These are phyloP conservation scores for Neodontobutis hainanensis DNA, from an alignment of 2,113 vertebrate genomes.

Conservation along the genomic window DNA sequence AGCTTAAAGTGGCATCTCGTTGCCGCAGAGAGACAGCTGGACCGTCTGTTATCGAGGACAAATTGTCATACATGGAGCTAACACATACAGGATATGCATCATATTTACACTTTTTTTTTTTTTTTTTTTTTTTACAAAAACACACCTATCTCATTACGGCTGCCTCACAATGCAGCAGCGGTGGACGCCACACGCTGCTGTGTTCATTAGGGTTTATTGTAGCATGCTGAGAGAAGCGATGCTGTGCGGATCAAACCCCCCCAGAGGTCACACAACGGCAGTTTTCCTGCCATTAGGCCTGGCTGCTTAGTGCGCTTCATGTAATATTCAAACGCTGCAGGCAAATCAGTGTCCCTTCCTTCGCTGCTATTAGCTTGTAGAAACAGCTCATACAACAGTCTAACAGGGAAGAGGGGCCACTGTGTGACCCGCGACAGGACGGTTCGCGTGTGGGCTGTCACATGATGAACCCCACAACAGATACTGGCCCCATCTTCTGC, in stretches of 20 bases:
- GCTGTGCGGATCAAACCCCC: constrained; percentile 2
- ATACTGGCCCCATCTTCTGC: too few species aligned
- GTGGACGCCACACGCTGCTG: constrained; percentile 18
- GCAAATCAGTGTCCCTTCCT: constrained; percentile 18
- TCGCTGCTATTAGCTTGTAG: constrained; percentile 5
- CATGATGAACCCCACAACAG: not conserved
- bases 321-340: constrained; percentile 26
- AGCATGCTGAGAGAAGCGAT: constrained; percentile 9
- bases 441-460: not conserved
- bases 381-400: constrained; percentile 1
- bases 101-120: constrained; percentile 8
- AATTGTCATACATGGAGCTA: not conserved
- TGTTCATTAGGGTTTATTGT: constrained; percentile 29
- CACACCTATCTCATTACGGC: constrained; percentile 28
- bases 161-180: not conserved
- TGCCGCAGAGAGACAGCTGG: not conserved
- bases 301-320: constrained; percentile 18
- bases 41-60: not conserved
- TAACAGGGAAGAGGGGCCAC: not conserved
- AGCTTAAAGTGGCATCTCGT: not conserved
- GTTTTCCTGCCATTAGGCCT: constrained; percentile 20
- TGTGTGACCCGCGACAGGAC: not conserved
- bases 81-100: not conserved
- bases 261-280: constrained; percentile 8
- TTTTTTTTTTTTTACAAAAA: not conserved